Base-by-base conservation (phyloP, 1,140 invertebrate genomes). In the Eriocheir sinensis region DNA sequence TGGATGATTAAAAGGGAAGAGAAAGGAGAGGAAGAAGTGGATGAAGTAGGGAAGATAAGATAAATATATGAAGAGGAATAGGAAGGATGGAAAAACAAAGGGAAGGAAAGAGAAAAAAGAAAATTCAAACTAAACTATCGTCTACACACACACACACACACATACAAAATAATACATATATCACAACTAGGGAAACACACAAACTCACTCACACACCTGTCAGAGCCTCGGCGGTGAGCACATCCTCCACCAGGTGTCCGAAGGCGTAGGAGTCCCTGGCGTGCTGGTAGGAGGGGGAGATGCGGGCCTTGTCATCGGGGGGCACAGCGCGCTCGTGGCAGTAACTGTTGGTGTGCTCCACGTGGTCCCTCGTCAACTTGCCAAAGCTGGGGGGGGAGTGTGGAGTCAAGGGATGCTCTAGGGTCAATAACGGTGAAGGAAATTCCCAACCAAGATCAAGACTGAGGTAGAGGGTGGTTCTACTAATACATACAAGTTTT, bases 261-360 rank as follows among this genome's bases (percentile, higher is more conserved):
- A 94, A 94, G 8, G 93, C 93, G 53, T 94, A 91, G 17, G 93
- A 94, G 48, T 94, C 93, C 36, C 93, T 41, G 32, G 93, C 93
- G 90, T 94, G 93, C 32, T 94, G 93, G 88, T 94, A 94, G 30
- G 93, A 60, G 15, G 93, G 93, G 34, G 93, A 83, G n/a, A 94
- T 94, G 48, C 93, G 86, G 8, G 93, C 17, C 41, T 94, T 94
- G 72, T 94, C 93, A 85, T 94, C 93, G 0, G 93, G 93, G 80
- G 93, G 93, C 32, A 94, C 81, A 17, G 40, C 80, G 21, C 83
- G 80, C 60, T 94, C 88, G n/a, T 94, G 93, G 60, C 93, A 94
- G 89, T 94, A 94, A 38, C 93, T 83, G 34, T 91, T 94, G 44
- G 91, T 94, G 89, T 94, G 93, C 40, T 94, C 93, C 44, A 94